Evolutionary conservation across 2,888 invertebrate species (phyloP).

Genomic region (Mythimna albipuncta): DNA sequence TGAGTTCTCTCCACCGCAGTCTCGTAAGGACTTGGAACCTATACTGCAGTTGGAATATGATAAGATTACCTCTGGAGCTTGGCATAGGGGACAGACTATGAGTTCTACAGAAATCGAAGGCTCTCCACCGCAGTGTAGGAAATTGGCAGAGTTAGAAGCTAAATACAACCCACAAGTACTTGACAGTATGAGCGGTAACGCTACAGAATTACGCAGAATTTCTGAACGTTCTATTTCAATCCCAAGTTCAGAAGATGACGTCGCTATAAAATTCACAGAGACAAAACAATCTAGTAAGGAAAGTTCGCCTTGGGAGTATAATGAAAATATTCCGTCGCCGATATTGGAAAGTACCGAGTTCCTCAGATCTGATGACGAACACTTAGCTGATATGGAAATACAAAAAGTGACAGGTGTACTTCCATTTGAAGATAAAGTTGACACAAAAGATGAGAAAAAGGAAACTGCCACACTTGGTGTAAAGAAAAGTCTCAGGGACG

Average conservation of each 20-base stretch:
- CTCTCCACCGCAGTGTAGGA: slow-evolving; percentile 93
- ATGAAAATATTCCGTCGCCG: slow-evolving; percentile 92
- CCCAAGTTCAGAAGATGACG: slow-evolving; percentile 94
- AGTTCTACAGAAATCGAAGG: slow-evolving; percentile 95
- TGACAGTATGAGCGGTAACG: slow-evolving; percentile 92
- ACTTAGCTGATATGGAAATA: slow-evolving; percentile 89
- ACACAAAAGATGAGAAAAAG: slow-evolving; percentile 76
- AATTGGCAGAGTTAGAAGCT: slow-evolving; percentile 92
- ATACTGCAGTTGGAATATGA: slow-evolving; percentile 94
- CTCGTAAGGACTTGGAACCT: slow-evolving; percentile 94
- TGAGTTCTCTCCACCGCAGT: slow-evolving; percentile 94
- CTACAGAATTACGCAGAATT: slow-evolving; percentile 93
- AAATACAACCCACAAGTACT: slow-evolving; percentile 92
- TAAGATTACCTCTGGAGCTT: slow-evolving; percentile 92
- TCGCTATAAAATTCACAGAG: slow-evolving; percentile 91
- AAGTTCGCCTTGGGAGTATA: slow-evolving; percentile 91
- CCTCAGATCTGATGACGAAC: slow-evolving; percentile 91
- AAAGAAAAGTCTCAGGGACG: slow-evolving; percentile 92
- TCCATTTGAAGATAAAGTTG: slow-evolving; percentile 79
- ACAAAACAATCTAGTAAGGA: slow-evolving; percentile 87
- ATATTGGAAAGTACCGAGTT: slow-evolving; percentile 92
- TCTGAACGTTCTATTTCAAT: slow-evolving; percentile 94
- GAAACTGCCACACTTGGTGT: slow-evolving; percentile 78
- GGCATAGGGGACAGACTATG: slow-evolving; percentile 94
- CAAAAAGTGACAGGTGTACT: slow-evolving; percentile 89